Evolutionary conservation across 2,888 invertebrate species (phyloP).

Genomic region (Listrodromus nycthemerus): DNA sequence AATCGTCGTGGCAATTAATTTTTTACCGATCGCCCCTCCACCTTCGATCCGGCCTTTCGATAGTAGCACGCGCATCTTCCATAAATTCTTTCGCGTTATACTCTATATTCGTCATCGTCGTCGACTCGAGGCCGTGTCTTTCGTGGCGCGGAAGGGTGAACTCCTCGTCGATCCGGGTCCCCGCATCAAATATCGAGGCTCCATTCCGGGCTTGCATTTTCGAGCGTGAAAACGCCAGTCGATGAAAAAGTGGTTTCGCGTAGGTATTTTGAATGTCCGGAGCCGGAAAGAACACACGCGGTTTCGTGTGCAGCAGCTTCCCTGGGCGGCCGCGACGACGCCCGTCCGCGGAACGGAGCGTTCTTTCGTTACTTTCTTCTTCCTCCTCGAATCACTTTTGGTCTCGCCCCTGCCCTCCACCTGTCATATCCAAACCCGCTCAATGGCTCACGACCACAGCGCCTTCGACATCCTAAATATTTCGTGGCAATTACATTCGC

Average conservation of each 20-base stretch:
- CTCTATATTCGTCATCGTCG: conserved; percentile 56
- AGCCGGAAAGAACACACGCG: conserved; percentile 56
- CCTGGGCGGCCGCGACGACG: conserved; percentile 58
- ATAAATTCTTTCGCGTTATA: conserved; percentile 54
- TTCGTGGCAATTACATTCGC: conserved; percentile 77
- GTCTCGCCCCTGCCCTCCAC: conserved; percentile 17
- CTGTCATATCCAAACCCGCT: conserved; percentile 38
- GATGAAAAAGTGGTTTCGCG: conserved; percentile 72
- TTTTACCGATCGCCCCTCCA: conserved; percentile 70
- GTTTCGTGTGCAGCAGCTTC: conserved; percentile 51
- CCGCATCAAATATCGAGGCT: background rate
- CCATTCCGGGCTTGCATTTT: conserved; percentile 59
- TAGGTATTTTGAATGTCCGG: conserved; percentile 59
- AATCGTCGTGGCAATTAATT: conserved; percentile 81
- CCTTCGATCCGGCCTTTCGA: conserved; percentile 28
- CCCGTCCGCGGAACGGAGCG: conserved; percentile 59
- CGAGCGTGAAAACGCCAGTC: conserved; percentile 75
- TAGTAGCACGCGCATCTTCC: conserved; percentile 27
- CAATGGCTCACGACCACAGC: conserved; percentile 35
- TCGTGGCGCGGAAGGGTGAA: conserved; percentile 22
- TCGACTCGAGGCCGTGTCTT: conserved; percentile 16
- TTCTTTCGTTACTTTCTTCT: conserved; percentile 57
- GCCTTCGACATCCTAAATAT: conserved; percentile 75
- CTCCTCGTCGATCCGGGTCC: conserved; percentile 26
- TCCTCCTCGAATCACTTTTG: conserved; percentile 31